Percentiles rank a stretch among this genome's conserved stretches.
These are phyloP conservation scores for Cathartes aura DNA, from an alignment of 2,113 vertebrate genomes.

Conservation along the genomic window DNA sequence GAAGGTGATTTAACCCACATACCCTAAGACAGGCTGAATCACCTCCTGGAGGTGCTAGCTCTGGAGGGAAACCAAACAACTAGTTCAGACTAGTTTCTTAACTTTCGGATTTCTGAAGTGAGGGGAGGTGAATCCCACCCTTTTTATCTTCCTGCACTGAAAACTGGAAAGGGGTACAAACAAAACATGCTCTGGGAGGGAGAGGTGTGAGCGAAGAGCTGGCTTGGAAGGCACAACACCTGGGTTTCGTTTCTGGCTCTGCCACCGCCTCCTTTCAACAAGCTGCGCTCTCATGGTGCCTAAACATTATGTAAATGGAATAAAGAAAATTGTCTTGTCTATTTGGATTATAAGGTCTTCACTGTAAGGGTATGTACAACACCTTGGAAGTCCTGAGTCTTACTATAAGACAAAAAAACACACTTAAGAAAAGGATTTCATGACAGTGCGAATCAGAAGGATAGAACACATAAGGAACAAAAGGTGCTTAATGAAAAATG, in stretches of 20 bases:
- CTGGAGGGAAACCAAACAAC: background rate
- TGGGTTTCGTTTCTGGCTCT: background rate
- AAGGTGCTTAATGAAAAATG: background rate
- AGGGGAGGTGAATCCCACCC: background rate
- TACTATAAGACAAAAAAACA: background rate
- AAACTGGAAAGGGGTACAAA: background rate
- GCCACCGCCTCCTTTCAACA: background rate
- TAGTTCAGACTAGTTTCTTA: background rate
- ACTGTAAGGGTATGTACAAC: background rate
- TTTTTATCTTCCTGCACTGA: background rate
- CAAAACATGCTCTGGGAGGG: background rate
- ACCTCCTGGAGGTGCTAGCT: background rate
- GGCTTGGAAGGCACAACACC: background rate
- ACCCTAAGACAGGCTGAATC: background rate
- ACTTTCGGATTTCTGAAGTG: background rate
- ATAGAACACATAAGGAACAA: background rate
- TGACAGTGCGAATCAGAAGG: background rate
- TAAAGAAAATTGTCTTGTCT: background rate
- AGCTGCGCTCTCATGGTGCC: background rate
- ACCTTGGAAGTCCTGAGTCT: background rate
- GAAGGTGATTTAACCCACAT: background rate
- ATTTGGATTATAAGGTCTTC: background rate
- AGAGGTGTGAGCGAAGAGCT: background rate
- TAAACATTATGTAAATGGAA: background rate
- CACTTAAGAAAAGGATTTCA: background rate